Percentiles rank a stretch among this genome's conserved stretches.
phyloP scores from a whole-genome alignment of 2,888 invertebrate species.

The Tetranychus piercei region DNA sequence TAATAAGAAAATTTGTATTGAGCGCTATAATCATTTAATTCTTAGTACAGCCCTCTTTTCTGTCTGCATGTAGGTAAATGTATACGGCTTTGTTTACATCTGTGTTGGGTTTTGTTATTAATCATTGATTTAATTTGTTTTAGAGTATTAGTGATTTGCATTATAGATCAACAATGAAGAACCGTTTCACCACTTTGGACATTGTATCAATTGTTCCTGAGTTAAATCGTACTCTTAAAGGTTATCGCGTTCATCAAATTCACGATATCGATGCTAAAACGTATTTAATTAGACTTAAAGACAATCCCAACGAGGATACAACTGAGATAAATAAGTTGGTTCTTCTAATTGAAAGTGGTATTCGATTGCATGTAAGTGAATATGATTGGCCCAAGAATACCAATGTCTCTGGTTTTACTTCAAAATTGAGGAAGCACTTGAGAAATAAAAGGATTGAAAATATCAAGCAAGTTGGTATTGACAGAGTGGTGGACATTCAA shows the following conservation, averaged over 20 bases:
- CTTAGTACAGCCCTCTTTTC: no score
- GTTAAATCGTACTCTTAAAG: slow-evolving; percentile 58
- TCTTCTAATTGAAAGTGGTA: slow-evolving; percentile 79
- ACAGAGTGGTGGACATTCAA: slow-evolving; percentile 81
- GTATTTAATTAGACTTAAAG: slow-evolving; percentile 57
- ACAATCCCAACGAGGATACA: slow-evolving; percentile 44
- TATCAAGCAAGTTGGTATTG: slow-evolving; percentile 66
- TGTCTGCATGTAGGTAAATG: no score
- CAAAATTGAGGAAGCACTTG: slow-evolving; percentile 96
- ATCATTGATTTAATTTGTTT: no score
- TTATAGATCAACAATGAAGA: slow-evolving; percentile 51
- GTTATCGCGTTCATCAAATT: slow-evolving; percentile 84
- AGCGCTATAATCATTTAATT: no score
- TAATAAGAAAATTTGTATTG: no score
- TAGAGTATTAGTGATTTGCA: no score
- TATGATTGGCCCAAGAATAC: slow-evolving; percentile 98
- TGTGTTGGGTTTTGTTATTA: no score
- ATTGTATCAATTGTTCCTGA: slow-evolving; percentile 72
- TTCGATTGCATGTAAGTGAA: slow-evolving; percentile 72
- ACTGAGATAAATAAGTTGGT: slow-evolving; percentile 45
- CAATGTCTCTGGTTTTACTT: slow-evolving; percentile 83
- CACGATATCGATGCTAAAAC: slow-evolving; percentile 94
- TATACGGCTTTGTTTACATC: no score
- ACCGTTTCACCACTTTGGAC: slow-evolving; percentile 76
- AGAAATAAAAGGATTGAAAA: slow-evolving; percentile 80